These are phyloP conservation scores for Champsocephalus esox DNA, from an alignment of 2,797 vertebrate species.

Conservation along the genomic window DNA sequence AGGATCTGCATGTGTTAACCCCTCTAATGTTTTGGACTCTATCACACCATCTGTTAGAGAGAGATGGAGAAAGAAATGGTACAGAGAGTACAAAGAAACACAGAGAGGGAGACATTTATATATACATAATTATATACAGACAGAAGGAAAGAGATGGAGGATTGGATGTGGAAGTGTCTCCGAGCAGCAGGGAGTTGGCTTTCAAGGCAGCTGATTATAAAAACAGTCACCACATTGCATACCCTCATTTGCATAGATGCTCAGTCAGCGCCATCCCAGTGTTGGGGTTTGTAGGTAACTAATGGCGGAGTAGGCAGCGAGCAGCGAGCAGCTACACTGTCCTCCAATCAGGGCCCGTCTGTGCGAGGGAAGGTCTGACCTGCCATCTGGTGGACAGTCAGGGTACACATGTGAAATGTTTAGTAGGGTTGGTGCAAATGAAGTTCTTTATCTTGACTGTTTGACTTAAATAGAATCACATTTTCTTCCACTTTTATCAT, in stretches of 20 bases:
- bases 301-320: conserved; percentile 68
- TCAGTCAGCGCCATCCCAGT: conserved; percentile 76
- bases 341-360: conserved; percentile 37
- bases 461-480: too few species aligned
- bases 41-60: conserved; percentile 52
- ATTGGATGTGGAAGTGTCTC: conserved; percentile 54
- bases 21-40: conserved; percentile 44
- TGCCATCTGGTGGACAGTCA: conserved; percentile 70
- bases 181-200: conserved; percentile 57
- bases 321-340: conserved; percentile 51
- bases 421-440: not conserved
- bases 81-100: conserved; percentile 38
- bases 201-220: conserved; percentile 55
- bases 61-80: conserved; percentile 19
- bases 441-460: not conserved
- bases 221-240: conserved; percentile 67
- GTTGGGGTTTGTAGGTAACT: conserved; percentile 75
- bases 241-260: conserved; percentile 75
- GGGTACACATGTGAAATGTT: not conserved
- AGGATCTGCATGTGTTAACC: conserved; percentile 54
- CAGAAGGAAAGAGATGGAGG: conserved; percentile 38
- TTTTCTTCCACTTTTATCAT: too few species aligned
- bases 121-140: conserved; percentile 47
- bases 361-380: conserved; percentile 4
- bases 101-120: conserved; percentile 27